Evolutionary conservation across 2,113 vertebrate species (phyloP), one percentile per base, ranked within the genome.

Genomic region (Callopanchax toddi): DNA sequence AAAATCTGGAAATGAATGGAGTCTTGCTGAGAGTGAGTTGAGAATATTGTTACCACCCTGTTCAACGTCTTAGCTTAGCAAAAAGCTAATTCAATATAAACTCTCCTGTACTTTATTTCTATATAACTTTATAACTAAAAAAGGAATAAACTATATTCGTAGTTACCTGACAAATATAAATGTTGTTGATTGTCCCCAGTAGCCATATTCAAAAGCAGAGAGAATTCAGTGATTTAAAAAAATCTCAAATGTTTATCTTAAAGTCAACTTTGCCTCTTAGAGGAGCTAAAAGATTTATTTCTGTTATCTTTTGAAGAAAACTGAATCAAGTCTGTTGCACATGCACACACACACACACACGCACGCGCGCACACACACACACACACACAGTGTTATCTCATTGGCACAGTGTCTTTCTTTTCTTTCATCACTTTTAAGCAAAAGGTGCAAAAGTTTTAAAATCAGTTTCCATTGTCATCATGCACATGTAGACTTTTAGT

Each of bases 21-120:
- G 36, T 50, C n/a, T 65, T 51, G 60, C 60, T 37, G 48, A 70
- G 36, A 51, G 39, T 18, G 45, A 74, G 43, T 20, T 23, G 22
- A 58, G 18, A 55, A 40, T 37, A 62, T 50, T 8, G 1, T 68
- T 13, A 45, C 6, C 17, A 26, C 18, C 60, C 1, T 51, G 10
- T 17, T 36, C 12, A 6, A 52, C n/a, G 54, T 65, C 26, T 36
- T 45, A 44, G 21, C 17, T 50, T 37, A 51, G 54, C 25, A 39
- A 53, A 26, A 20, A 60, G 20, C 29, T 32, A 32, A 32, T 32
- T 32, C 29, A 32, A 6, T 32, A 32, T 32, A 6, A 32, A 7
- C n/a, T n/a, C n/a, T n/a, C n/a, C n/a, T n/a, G n/a, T n/a, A n/a
- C n/a, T n/a, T n/a, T n/a, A n/a, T n/a, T n/a, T n/a, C n/a, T n/a